These are phyloP conservation scores for Oxygymnocypris stewartii DNA, from an alignment of 2,113 vertebrate species.

Conservation along the genomic window DNA sequence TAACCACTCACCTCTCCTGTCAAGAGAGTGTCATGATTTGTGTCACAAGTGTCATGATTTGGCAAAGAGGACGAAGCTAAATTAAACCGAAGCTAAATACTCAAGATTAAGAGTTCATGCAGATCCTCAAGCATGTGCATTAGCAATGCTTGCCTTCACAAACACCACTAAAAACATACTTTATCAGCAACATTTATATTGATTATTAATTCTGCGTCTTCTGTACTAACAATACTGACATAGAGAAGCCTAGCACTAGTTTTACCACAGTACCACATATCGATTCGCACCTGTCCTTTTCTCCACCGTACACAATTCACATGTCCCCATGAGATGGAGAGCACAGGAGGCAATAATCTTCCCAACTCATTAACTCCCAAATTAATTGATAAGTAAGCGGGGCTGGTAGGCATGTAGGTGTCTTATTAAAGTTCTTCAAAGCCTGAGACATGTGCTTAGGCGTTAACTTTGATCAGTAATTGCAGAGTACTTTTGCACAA, in stretches of 20 bases:
- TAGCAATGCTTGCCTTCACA: background rate
- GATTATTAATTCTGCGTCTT: background rate
- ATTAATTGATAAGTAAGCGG: constrained; percentile 69
- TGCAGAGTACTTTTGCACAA: constrained; percentile 70
- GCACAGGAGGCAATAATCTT: constrained; percentile 62
- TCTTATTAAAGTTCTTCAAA: constrained; percentile 73
- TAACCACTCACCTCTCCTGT: background rate
- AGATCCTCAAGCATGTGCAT: background rate
- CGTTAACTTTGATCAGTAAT: constrained; percentile 72
- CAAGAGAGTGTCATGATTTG: no score
- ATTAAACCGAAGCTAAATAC: background rate
- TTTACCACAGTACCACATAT: background rate
- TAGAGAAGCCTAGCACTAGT: background rate
- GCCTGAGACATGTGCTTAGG: constrained; percentile 67
- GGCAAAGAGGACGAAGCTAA: background rate
- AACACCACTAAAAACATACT: background rate
- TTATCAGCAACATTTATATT: background rate
- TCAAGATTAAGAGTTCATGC: background rate
- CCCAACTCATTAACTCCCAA: constrained; percentile 70
- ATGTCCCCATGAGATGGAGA: constrained; percentile 48
- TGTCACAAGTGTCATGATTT: background rate
- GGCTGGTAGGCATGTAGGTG: constrained; percentile 67
- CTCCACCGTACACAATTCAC: constrained; percentile 17
- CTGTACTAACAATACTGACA: background rate
- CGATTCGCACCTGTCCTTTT: constrained; percentile 45